Base-by-base conservation (phyloP, 2,797 vertebrate genomes). In the Microchirus variegatus region DNA sequence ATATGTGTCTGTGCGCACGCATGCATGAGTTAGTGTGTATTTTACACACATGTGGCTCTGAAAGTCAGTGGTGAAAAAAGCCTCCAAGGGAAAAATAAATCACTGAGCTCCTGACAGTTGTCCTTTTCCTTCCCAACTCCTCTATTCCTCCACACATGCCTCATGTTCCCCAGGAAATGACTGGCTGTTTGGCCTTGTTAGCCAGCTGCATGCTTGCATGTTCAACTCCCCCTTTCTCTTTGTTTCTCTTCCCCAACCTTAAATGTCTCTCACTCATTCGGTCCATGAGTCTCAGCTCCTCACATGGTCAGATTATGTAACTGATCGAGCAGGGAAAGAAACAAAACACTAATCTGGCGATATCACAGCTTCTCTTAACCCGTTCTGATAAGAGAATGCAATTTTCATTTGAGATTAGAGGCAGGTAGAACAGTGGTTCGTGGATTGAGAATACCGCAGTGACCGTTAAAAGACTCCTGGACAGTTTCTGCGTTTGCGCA, bases 101-200 rank as follows among this genome's bases (percentile, higher is more conserved):
- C 88, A 89, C 83, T 71, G 83, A 85, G 80, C 67, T 80, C 85
- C 80, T 88, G 90, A 90, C 91, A 89, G 86, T 92, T 91, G 88
- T 90, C 87, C 83, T 85, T 89, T 90, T 87, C 84, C 79, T 87
- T 87, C 83, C 84, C 83, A 82, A 84, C 87, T 89, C 86, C 86
- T 7, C 87, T 83, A 83, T 88, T 85, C 77, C 81, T 87, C 81
- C 75, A 78, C 82, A 88, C 77, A 86, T 83, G 82, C 75, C 83
- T 89, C 66, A 67, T 90, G 87, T 89, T 93, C 78, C 84, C 87
- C 78, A 80, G 87, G 85, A 91, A 89, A 83, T 86, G 80, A 82
- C 89, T 87, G 80, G 73, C 84, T 89, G 82, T 85, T 86, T 87
- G 85, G 89, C 90, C 89, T 92, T 92, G 90, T 92, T 90, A 90